A percentile compares a stretch with the other conserved stretches of the same genome.
Conservation (phyloP, 2,113 vertebrate genomes). For the Uropsilus gracilis region DNA sequence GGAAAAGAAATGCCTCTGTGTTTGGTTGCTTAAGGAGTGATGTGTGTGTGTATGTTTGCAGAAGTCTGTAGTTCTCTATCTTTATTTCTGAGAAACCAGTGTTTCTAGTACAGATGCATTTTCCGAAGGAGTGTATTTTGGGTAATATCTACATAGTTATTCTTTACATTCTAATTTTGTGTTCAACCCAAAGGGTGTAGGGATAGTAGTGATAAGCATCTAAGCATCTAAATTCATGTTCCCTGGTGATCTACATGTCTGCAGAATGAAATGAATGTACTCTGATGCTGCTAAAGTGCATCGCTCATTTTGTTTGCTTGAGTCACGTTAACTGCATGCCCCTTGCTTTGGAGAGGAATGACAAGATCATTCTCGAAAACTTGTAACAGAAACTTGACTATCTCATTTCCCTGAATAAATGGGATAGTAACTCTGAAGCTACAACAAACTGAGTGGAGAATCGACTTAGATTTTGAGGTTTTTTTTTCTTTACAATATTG, state of each 20-base stretch:
- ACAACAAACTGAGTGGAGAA: neutral
- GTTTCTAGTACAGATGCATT: neutral
- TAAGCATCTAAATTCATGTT: neutral
- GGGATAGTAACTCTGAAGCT: neutral
- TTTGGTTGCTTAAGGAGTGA: neutral
- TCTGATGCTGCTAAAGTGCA: neutral
- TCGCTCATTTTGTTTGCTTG: neutral
- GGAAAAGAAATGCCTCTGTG: neutral
- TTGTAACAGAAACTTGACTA: neutral
- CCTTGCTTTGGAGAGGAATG: neutral
- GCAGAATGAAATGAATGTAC: neutral
- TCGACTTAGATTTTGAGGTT: neutral
- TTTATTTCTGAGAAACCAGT: neutral
- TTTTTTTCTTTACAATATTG: fast-evolving
- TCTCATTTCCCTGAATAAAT: neutral
- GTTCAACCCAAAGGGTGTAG: neutral
- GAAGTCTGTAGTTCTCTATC: neutral
- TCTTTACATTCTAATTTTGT: constrained; percentile 38
- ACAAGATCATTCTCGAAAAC: neutral
- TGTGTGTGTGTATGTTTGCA: neutral
- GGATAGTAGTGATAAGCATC: neutral
- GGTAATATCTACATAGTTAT: neutral
- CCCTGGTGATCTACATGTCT: neutral
- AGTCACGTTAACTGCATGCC: neutral
- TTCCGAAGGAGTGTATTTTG: neutral